Conservation (phyloP, 1,140 invertebrate genomes). For the Plodia interpunctella region DNA sequence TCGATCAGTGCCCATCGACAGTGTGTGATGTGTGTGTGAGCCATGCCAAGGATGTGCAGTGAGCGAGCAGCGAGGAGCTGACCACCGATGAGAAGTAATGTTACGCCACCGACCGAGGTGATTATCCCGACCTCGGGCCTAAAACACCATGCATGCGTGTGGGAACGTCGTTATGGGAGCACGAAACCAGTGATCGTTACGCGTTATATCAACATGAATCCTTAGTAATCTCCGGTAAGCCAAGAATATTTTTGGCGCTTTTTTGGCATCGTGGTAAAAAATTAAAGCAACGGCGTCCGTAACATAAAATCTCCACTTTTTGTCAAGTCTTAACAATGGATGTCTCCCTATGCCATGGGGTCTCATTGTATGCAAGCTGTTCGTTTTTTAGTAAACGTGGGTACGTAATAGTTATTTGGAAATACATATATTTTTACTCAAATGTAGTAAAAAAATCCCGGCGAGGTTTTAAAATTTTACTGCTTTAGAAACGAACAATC, state of each 20-base stretch:
- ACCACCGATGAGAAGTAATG: slow-evolving; percentile 68
- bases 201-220: slow-evolving; percentile 32
- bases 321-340: slow-evolving; percentile 55
- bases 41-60: slow-evolving; percentile 69
- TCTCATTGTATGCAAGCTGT: slow-evolving; percentile 36
- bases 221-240: slow-evolving; percentile 54
- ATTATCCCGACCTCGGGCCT: slow-evolving; percentile 62
- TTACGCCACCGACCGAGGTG: slow-evolving; percentile 72
- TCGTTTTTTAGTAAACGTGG: slow-evolving; percentile 29
- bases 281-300: slow-evolving; percentile 31
- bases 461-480: no score
- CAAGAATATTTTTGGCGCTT: slow-evolving; percentile 58
- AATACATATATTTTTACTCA: no score
- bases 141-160: slow-evolving; percentile 52
- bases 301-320: slow-evolving; percentile 41
- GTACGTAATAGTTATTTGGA: no score
- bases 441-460: no score
- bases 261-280: slow-evolving; percentile 47
- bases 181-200: slow-evolving; percentile 14
- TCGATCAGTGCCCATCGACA: slow-evolving; percentile 35
- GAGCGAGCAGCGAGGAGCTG: slow-evolving; percentile 53
- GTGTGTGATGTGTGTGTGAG: slow-evolving; percentile 45
- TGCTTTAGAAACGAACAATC: no score
- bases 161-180: slow-evolving; percentile 21
- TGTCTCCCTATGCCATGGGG: slow-evolving; percentile 46